Evolutionary conservation across 2,113 vertebrate species (phyloP).

Genomic region (Oreochromis spilurus): DNA sequence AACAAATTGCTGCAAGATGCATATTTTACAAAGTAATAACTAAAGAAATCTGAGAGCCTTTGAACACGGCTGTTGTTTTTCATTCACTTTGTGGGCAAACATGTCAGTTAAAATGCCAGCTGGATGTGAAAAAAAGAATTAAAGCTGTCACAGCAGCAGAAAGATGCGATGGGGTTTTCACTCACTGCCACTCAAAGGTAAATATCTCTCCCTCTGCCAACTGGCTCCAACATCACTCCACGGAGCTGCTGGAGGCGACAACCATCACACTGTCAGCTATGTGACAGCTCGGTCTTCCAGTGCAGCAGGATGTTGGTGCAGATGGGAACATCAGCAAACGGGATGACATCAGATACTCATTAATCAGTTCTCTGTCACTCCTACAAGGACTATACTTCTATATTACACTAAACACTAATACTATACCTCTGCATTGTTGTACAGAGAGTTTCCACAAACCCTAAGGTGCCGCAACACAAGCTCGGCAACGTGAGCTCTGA

Average conservation of each 20-base stretch:
- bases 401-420: background rate
- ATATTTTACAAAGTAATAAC: background rate
- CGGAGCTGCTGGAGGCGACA: conserved; percentile 20
- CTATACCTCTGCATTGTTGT: background rate
- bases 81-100: background rate
- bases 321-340: background rate
- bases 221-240: background rate
- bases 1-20: background rate
- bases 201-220: background rate
- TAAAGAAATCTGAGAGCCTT: background rate
- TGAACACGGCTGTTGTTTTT: background rate
- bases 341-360: background rate
- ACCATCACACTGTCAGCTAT: conserved; percentile 16
- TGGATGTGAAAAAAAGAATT: background rate
- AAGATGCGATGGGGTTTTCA: background rate
- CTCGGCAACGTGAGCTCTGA: background rate
- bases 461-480: background rate
- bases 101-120: background rate
- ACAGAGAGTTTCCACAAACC: background rate
- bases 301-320: background rate
- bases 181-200: background rate
- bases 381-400: background rate
- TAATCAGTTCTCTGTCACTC: background rate
- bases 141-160: background rate
- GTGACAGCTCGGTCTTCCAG: conserved; percentile 7